Base-by-base conservation (phyloP, 2,113 vertebrate species). In the Psophia crepitans region DNA sequence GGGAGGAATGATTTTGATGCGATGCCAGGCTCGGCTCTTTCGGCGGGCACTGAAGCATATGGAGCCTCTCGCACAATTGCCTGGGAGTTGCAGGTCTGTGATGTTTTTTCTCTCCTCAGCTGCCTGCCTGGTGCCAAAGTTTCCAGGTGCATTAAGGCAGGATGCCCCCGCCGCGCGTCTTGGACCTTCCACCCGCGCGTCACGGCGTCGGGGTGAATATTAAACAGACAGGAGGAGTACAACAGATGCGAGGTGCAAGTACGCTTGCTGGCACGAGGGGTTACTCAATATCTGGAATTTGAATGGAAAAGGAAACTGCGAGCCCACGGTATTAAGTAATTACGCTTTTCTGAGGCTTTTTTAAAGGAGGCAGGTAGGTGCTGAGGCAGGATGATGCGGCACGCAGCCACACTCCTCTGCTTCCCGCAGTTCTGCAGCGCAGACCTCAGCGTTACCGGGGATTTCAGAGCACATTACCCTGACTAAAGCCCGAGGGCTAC, bases 71-170 rank as follows among this genome's bases (percentile, higher is more conserved):
- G 0, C 76, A 41, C 46, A 28, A 60, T 68, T 84, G 68, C 65
- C 65, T 13, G 48, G 81, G 92, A 92, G 69, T 66, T 90, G 69
- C 92, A 78, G 73, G 35, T 66, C 89, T 87, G 57, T 39, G 86
- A 49, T 75, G 69, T n/a, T 80, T 93, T 86, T 70, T 37, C 76
- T 79, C 65, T 81, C 43, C 90, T 92, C 95, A 79, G 90, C 83
- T 91, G 76, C 86, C 84, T 11, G 17, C 69, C 86, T 54, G 37
- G n/a, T 79, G 94, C 92, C 90, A 91, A 46, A 49, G 64, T 75
- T 94, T 95, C 86, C 90, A 94, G 94, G 88, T 93, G 95, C 90
- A 65, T 27, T 30, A 87, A 83, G 84, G 77, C 90, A 93, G 78
- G 90, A 90, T 83, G 84, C 68, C 57, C 93, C 96, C 1, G 20